Conservation (phyloP, 2,113 vertebrate species). For the Corapipo altera region DNA sequence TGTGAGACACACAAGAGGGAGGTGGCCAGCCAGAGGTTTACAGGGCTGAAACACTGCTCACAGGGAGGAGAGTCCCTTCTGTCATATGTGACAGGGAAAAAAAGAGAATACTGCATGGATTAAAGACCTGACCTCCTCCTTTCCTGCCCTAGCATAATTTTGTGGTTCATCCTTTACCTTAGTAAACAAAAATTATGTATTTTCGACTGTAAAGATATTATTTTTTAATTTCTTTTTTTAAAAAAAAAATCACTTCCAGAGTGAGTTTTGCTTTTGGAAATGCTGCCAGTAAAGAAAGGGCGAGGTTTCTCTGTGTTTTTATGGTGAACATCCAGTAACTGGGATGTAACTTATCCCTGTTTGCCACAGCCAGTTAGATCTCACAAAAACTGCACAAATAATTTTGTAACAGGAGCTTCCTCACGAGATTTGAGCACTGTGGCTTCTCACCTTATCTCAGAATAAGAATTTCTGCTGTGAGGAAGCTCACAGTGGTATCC, state of each 20-base stretch:
- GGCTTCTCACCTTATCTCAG: not conserved
- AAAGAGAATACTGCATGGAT: not conserved
- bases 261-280: not conserved
- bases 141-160: not conserved
- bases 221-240: too few relatives aligned
- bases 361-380: not conserved
- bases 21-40: not conserved
- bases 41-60: slow-evolving; percentile 29
- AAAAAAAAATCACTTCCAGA: not conserved
- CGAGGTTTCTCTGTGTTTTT: not conserved
- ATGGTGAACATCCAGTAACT: not conserved
- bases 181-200: fast-evolving
- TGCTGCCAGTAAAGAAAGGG: not conserved
- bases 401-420: not conserved
- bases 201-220: not conserved
- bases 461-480: not conserved
- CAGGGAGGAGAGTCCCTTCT: not conserved
- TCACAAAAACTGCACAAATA: not conserved
- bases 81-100: not conserved
- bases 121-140: slow-evolving; percentile 28
- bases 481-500: not conserved
- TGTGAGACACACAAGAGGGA: not conserved
- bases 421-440: not conserved
- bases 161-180: not conserved
- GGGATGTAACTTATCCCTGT: not conserved